Conservation (phyloP, 1,140 invertebrate genomes). For the Eufriesea mexicana region DNA sequence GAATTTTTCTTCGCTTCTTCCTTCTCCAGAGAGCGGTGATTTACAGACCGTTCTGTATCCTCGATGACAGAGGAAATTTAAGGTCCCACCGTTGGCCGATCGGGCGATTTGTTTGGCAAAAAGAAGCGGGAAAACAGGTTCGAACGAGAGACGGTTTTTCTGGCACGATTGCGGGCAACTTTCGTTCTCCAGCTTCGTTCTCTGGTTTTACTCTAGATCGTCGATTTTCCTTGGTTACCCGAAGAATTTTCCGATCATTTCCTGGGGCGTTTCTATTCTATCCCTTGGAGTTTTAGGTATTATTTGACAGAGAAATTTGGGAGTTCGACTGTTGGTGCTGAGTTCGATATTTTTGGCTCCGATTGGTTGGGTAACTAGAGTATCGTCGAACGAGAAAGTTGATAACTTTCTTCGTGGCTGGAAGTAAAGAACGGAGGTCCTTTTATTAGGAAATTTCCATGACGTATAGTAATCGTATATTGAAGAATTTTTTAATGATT, state of each 20-base stretch:
- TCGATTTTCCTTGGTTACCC: background rate
- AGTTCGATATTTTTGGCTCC: no score
- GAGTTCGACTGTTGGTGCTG: background rate
- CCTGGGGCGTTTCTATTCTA: background rate
- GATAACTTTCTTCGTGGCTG: no score
- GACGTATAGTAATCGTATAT: no score
- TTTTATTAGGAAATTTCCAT: no score
- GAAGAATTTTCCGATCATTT: background rate
- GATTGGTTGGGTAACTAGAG: no score
- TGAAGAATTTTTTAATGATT: no score
- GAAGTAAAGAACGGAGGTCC: no score
- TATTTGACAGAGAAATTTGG: background rate
- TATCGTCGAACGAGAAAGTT: no score
- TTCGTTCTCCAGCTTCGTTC: background rate
- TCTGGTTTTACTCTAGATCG: background rate
- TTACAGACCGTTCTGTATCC: conserved; percentile 26
- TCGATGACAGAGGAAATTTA: conserved; percentile 36
- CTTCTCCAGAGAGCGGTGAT: background rate
- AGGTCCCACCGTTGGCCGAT: background rate
- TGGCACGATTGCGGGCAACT: background rate
- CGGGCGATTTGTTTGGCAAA: conserved; percentile 1
- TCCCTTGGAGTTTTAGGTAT: no score
- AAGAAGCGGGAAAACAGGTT: background rate
- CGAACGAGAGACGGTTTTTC: background rate
- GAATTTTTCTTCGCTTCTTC: conserved; percentile 4